A percentile compares a stretch with the other conserved stretches of the same genome.
phyloP scores from a whole-genome alignment of 2,888 invertebrate species.

The Timema podura region DNA sequence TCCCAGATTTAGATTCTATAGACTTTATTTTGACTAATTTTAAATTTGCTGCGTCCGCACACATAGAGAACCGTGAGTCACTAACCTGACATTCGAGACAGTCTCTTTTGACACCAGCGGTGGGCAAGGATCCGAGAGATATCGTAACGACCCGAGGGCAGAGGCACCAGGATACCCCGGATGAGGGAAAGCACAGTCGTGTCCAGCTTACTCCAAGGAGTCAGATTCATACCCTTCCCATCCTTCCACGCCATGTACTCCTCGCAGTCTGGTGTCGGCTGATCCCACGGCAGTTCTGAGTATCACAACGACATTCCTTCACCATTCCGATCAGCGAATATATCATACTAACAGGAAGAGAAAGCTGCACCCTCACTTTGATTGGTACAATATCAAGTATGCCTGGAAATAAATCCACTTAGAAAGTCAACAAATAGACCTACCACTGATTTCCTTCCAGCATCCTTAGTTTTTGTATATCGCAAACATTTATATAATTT shows the following conservation, averaged over 20 bases:
- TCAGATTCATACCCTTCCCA: conserved; percentile 50
- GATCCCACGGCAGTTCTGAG: conserved; percentile 93
- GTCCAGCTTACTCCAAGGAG: conserved; percentile 77
- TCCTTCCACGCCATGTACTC: conserved; percentile 75
- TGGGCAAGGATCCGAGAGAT: conserved; percentile 67
- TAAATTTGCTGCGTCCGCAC: not conserved
- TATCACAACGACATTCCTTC: not conserved
- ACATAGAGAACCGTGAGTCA: not conserved
- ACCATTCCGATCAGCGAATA: too few species aligned
- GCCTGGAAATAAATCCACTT: too few species aligned
- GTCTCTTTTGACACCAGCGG: conserved; percentile 61
- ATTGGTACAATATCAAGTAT: too few species aligned
- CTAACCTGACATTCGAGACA: conserved; percentile 47
- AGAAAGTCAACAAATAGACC: too few species aligned
- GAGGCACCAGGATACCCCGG: conserved; percentile 67
- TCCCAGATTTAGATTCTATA: too few species aligned
- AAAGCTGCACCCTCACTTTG: too few species aligned
- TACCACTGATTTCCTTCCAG: too few species aligned
- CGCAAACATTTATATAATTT: too few species aligned
- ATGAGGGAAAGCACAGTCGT: conserved; percentile 66
- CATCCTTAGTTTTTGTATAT: too few species aligned
- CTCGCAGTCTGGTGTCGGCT: conserved; percentile 62
- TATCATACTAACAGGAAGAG: too few species aligned
- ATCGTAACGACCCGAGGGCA: conserved; percentile 60
- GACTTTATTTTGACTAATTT: not conserved